Percentiles rank a stretch among this genome's conserved stretches.
These are phyloP conservation scores for Ondatra zibethicus DNA, from an alignment of 2,113 vertebrate genomes.

Conservation along the genomic window DNA sequence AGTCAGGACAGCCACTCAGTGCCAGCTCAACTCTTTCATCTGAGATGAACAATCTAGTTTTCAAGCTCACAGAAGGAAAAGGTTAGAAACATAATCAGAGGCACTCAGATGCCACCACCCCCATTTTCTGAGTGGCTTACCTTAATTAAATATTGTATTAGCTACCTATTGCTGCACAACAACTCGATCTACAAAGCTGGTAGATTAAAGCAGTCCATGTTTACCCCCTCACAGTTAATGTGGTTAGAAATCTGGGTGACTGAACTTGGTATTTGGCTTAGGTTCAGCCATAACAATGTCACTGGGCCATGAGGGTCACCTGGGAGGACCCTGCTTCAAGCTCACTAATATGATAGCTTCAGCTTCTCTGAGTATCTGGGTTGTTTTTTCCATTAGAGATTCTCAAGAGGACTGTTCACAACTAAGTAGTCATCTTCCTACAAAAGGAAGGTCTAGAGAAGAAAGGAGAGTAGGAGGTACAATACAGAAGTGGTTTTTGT, in stretches of 20 bases:
- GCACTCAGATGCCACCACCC: not conserved
- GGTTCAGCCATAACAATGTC: not conserved
- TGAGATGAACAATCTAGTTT: not conserved
- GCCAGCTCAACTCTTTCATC: not conserved
- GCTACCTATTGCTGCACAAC: slow-evolving; percentile 9
- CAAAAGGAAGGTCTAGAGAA: not conserved
- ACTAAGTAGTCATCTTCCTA: not conserved
- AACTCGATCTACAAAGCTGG: not conserved
- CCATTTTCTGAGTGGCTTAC: slow-evolving; percentile 17
- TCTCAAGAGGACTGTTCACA: not conserved
- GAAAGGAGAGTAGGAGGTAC: not conserved
- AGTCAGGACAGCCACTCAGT: not conserved
- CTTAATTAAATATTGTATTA: slow-evolving; percentile 20
- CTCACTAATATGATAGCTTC: not conserved
- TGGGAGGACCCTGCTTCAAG: not conserved
- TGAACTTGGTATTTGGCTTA: not conserved
- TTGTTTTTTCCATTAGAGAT: not conserved
- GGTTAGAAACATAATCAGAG: slow-evolving; percentile 30
- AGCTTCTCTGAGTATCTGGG: fast-evolving
- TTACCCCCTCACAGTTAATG: not conserved
- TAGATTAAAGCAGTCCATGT: not conserved
- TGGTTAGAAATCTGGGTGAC: not conserved
- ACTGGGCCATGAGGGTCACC: not conserved
- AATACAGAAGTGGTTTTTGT: not conserved
- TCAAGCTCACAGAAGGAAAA: slow-evolving; percentile 34